Base-by-base conservation (phyloP, 2,797 vertebrate genomes). In the Anabas testudineus region DNA sequence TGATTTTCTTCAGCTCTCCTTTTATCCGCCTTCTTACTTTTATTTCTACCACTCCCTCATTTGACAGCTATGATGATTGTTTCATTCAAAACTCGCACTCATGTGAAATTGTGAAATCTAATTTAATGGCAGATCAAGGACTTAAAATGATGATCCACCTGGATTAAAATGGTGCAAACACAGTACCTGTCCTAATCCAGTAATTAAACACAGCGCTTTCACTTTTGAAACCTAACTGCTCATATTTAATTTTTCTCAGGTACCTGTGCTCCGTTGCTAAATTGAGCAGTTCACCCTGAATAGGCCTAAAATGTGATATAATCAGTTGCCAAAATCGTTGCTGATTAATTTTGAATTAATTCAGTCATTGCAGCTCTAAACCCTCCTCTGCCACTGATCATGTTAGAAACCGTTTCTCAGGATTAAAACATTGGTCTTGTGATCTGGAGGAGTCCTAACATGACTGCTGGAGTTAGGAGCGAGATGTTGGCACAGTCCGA, bases 371-470 rank as follows among this genome's bases (percentile, higher is more conserved):
- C 36, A 22, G 9, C 61, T 45, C 2, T 39, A 3, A 15, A 45
- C 19, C 9, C 28, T 30, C 16, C 37, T 26, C 39, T 5, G 3
- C 43, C 21, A 13, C 22, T 32, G 52, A 45, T 36, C 14, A 8
- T 26, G 16, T 63, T 16, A 43, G 41, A 49, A 22, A 34, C 8
- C 14, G 2, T 22, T 10, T 53, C 46, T 3, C 1, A 12, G 36
- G 36, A 19, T 59, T 32, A 55, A 36, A 51, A 32, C 60, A 15
- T 3, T 26, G 1, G 7, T 18, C 36, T 36, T 80, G 61, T 67
- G 67, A 73, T 59, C 9, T 51, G 54, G 8, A 18, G 12, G 30
- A 45, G 18, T 26, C 34, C 0, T 4, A 26, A 60, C 55, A 46
- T 22, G 34, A 37, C 48, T 24, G n/a, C 59, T 43, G 47, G 22